phyloP scores from a whole-genome alignment of 1,140 invertebrate genomes.

The Trachymyrmex septentrionalis region DNA sequence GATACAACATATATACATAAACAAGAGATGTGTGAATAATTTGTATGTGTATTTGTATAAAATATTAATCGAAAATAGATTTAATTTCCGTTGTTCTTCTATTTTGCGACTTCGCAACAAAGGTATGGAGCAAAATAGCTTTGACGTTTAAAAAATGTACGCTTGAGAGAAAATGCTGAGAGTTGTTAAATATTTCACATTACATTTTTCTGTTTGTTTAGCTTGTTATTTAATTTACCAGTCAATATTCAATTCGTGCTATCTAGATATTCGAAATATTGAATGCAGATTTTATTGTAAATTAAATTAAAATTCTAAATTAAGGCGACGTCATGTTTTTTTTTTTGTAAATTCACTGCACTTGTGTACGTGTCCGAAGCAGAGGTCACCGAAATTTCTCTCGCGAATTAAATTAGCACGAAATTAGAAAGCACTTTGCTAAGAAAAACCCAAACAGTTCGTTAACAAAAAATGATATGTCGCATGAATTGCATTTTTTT shows the following conservation, averaged over 20 bases:
- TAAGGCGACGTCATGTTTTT: neutral
- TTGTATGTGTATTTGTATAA: neutral
- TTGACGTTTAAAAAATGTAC: neutral
- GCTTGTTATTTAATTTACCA: neutral
- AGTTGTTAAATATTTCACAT: neutral
- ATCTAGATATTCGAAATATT: neutral
- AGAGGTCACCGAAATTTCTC: neutral
- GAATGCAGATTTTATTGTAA: neutral
- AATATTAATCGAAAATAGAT: slow-evolving; percentile 30
- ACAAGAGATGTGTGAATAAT: slow-evolving; percentile 4
- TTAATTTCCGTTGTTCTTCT: slow-evolving; percentile 31
- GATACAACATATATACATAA: neutral
- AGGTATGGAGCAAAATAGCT: slow-evolving; percentile 13
- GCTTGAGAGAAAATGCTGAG: neutral
- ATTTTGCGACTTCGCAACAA: neutral
- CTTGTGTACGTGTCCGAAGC: neutral
- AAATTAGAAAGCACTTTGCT: neutral
- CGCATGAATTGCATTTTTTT: slow-evolving; percentile 14
- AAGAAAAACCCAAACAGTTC: neutral
- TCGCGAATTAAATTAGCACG: neutral
- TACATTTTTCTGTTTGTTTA: neutral
- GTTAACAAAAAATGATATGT: slow-evolving; percentile 1
- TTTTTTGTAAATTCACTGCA: neutral
- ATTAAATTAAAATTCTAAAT: slow-evolving; percentile 15
- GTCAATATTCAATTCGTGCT: neutral